phyloP scores from a whole-genome alignment of 2,113 vertebrate genomes.

The Myiozetetes cayanensis region DNA sequence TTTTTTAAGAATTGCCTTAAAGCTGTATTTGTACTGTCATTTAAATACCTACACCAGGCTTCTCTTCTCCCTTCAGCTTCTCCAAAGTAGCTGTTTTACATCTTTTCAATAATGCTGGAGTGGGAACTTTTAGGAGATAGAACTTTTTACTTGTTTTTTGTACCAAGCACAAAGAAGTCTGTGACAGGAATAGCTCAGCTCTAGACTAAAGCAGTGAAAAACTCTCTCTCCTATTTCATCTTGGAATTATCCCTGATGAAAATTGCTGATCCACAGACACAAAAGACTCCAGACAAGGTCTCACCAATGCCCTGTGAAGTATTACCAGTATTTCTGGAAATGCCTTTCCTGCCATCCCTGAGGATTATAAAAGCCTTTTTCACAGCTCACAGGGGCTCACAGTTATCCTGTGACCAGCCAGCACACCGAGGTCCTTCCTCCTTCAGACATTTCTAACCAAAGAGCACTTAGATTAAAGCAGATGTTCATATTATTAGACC shows the following conservation, averaged over 20 bases:
- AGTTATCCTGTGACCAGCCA: neutral
- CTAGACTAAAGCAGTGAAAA: neutral
- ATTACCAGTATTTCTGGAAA: neutral
- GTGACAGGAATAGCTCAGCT: neutral
- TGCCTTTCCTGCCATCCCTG: neutral
- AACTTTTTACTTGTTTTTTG: neutral
- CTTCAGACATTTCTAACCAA: neutral
- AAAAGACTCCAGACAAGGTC: neutral
- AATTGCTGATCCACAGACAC: neutral
- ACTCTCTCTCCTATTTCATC: neutral
- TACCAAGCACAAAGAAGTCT: neutral
- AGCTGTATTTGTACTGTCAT: neutral
- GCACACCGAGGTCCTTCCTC: neutral
- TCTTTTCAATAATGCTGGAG: neutral
- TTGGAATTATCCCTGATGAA: neutral
- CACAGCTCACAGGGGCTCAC: neutral
- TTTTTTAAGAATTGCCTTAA: neutral
- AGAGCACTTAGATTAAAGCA: constrained; percentile 4
- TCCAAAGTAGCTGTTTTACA: neutral
- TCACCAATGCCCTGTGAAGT: neutral
- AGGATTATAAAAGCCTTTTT: neutral
- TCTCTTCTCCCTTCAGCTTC: neutral
- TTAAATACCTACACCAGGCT: neutral
- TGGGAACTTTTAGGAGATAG: neutral
- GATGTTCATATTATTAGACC: constrained; percentile 22